Conservation (phyloP, 2,113 vertebrate genomes). For the Tamias sibiricus region DNA sequence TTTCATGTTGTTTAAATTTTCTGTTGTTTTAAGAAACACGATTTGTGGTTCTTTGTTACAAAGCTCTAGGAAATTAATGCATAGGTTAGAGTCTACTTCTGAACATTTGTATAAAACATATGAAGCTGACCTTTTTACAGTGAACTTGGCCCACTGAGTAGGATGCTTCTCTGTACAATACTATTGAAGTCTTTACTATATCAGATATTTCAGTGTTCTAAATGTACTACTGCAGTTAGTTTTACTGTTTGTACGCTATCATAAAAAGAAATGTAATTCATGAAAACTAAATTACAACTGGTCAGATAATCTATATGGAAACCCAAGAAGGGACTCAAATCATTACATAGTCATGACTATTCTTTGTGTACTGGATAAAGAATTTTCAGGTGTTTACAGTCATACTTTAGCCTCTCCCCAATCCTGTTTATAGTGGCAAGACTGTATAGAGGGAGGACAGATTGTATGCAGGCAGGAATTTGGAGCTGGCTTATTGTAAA, state of each 20-base stretch:
- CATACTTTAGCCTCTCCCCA: not conserved
- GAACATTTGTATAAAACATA: not conserved
- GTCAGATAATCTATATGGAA: constrained; percentile 27
- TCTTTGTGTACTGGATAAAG: not conserved
- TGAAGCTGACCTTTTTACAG: constrained; percentile 14
- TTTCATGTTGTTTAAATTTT: not conserved
- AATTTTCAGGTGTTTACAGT: not conserved
- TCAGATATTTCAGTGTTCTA: not conserved
- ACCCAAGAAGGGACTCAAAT: not conserved
- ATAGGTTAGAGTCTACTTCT: not conserved
- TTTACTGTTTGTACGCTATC: not conserved
- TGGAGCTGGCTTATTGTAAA: not conserved
- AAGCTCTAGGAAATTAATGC: not conserved
- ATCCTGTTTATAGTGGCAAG: not conserved
- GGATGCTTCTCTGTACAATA: not conserved
- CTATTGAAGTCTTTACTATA: not conserved
- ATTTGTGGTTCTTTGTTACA: not conserved
- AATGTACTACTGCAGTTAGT: not conserved
- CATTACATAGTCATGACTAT: not conserved
- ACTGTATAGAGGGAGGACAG: not conserved
- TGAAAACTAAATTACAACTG: constrained; percentile 33
- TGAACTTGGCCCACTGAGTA: not conserved
- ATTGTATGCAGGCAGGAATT: not conserved
- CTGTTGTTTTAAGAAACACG: not conserved
- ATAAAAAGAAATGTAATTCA: constrained; percentile 5